phyloP scores from a whole-genome alignment of 2,888 invertebrate species.

The Cryptosula pallasiana region DNA sequence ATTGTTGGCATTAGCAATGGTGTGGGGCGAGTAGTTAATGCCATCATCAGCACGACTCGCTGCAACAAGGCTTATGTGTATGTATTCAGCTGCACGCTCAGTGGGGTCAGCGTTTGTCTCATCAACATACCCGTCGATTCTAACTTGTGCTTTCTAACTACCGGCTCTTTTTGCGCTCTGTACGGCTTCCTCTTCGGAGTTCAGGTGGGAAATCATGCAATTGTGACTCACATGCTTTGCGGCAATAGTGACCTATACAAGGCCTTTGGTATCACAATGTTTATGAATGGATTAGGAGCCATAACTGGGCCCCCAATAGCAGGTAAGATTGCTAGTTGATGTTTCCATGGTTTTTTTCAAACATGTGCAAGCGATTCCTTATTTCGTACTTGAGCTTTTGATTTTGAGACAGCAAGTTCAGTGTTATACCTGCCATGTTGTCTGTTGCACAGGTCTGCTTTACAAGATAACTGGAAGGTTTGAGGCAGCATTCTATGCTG shows the following conservation, averaged over 20 bases:
- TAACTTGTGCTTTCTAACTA: slow-evolving; percentile 8
- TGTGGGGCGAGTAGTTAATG: background rate
- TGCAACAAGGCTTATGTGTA: background rate
- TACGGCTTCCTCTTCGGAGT: slow-evolving; percentile 33
- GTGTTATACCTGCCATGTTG: too few relatives aligned
- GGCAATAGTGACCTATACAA: slow-evolving; percentile 30
- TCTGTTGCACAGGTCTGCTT: background rate
- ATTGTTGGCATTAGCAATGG: slow-evolving; percentile 31
- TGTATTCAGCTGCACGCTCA: background rate
- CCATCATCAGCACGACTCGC: background rate
- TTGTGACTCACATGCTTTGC: slow-evolving; percentile 31
- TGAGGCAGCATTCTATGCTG: background rate
- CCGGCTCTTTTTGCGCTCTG: slow-evolving; percentile 26
- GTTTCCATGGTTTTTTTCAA: too few relatives aligned
- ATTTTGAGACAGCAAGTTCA: too few relatives aligned
- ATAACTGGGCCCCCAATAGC: slow-evolving; percentile 34
- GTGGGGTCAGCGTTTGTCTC: background rate
- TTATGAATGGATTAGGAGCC: slow-evolving; percentile 33
- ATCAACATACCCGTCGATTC: slow-evolving; percentile 26
- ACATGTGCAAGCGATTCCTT: too few relatives aligned
- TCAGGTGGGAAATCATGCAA: slow-evolving; percentile 32
- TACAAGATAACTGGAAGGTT: background rate
- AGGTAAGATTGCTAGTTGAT: slow-evolving; percentile 29
- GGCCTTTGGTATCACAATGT: slow-evolving; percentile 33
- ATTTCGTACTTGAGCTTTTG: too few relatives aligned